phyloP scores from a whole-genome alignment of 2,888 invertebrate genomes.

The Gryllus longicercus region DNA sequence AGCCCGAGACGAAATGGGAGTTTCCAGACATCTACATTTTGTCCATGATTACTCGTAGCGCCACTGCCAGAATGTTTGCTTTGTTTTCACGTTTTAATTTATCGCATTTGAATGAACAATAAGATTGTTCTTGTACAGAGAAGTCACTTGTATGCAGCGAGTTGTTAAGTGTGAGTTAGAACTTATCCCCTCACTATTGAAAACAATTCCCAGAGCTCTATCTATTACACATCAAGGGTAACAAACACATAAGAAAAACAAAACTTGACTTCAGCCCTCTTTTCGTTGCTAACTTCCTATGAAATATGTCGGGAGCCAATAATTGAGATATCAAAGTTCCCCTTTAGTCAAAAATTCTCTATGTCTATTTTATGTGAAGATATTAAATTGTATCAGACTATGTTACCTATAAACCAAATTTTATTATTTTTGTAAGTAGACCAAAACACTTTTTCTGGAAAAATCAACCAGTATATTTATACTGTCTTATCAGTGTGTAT shows the following conservation, averaged over 20 bases:
- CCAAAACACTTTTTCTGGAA: neutral
- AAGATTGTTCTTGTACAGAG: neutral
- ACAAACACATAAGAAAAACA: neutral
- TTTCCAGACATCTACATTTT: constrained; percentile 11
- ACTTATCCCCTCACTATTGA: no score
- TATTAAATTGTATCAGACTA: neutral
- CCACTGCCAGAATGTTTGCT: constrained; percentile 9
- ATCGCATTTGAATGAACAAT: neutral
- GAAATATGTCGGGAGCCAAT: neutral
- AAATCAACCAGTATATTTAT: neutral
- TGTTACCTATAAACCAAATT: neutral
- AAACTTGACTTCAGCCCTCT: neutral
- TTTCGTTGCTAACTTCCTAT: neutral
- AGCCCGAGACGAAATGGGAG: neutral
- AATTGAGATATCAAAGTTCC: neutral
- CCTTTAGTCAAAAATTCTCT: neutral
- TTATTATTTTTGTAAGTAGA: constrained; percentile 17
- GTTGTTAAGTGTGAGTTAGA: no score
- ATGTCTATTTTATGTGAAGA: constrained; percentile 9
- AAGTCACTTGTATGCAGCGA: neutral
- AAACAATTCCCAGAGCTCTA: no score
- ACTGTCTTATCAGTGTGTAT: neutral
- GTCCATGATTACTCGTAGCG: constrained; percentile 2
- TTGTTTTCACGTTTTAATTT: neutral
- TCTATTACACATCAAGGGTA: neutral